Percentiles rank a stretch among this genome's conserved stretches.
Evolutionary conservation across 1,140 invertebrate species (phyloP).

Genomic region (Trichonephila inaurata): DNA sequence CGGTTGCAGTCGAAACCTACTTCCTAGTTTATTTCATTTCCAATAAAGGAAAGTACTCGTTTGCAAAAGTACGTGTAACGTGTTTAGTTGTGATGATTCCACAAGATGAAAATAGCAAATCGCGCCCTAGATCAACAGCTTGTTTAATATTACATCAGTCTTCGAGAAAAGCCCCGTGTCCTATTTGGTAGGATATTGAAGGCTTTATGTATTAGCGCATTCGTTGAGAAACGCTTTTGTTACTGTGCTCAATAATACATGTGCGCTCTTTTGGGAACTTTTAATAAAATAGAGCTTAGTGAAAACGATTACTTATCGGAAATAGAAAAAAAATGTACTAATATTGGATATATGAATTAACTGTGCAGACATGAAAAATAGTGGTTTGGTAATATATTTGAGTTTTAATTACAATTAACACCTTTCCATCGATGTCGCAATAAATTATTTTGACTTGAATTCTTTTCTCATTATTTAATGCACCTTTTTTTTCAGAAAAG

Average conservation of each 20-base stretch:
- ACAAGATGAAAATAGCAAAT: neutral
- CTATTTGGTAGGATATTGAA: neutral
- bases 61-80: neutral
- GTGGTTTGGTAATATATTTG: no score
- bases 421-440: no score
- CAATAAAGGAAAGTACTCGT: neutral
- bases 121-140: conserved; percentile 23
- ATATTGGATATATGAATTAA: no score
- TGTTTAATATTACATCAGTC: conserved; percentile 52
- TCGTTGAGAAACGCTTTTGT: neutral
- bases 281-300: no score
- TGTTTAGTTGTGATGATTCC: conserved; percentile 19
- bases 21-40: conserved; percentile 24
- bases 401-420: no score
- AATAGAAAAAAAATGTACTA: no score
- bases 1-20: neutral
- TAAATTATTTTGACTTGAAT: no score
- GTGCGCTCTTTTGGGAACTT: neutral
- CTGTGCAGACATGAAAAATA: no score
- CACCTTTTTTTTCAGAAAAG: no score
- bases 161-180: neutral
- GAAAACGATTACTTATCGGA: no score
- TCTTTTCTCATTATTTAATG: no score
- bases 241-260: neutral
- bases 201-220: neutral